These are phyloP conservation scores for Drosophila ohnishii DNA, from an alignment of 1,140 invertebrate genomes.

Conservation along the genomic window DNA sequence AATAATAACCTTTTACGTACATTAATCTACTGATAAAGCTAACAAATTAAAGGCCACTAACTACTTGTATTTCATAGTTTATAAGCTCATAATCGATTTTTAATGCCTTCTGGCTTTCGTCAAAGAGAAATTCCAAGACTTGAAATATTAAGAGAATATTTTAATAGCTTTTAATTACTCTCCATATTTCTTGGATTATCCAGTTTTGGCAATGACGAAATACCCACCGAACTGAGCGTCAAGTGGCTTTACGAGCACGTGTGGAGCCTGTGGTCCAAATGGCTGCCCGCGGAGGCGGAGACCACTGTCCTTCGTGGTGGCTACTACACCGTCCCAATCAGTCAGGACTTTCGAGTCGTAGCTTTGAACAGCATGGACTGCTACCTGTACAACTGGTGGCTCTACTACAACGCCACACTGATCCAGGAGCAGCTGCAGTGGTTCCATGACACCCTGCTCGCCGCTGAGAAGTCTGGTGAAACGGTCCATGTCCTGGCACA, in stretches of 20 bases:
- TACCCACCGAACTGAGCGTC: constrained; percentile 83
- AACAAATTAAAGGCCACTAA: not conserved
- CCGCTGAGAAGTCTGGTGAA: constrained; percentile 88
- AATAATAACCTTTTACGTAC: not conserved
- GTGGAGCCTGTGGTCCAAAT: constrained; percentile 87
- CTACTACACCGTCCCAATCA: constrained; percentile 87
- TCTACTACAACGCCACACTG: constrained; percentile 74
- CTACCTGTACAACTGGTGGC: constrained; percentile 89
- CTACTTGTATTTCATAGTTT: not conserved
- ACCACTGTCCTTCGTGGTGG: constrained; percentile 86
- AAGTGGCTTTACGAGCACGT: constrained; percentile 88
- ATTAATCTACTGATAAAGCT: not conserved
- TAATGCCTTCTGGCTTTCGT: not conserved
- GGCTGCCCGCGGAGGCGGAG: constrained; percentile 86
- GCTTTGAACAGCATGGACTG: constrained; percentile 90
- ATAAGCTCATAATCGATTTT: not conserved
- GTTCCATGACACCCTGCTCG: constrained; percentile 88
- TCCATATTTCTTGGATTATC: not conserved
- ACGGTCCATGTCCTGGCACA: constrained; percentile 92
- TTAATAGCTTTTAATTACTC: too few species aligned
- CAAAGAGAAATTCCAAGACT: not conserved
- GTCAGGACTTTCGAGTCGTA: constrained; percentile 88
- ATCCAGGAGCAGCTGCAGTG: constrained; percentile 88
- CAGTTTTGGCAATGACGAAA: constrained; percentile 55
- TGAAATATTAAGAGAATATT: too few species aligned